Conservation (phyloP, 1,140 invertebrate species). For the Drosophila orosa region DNA sequence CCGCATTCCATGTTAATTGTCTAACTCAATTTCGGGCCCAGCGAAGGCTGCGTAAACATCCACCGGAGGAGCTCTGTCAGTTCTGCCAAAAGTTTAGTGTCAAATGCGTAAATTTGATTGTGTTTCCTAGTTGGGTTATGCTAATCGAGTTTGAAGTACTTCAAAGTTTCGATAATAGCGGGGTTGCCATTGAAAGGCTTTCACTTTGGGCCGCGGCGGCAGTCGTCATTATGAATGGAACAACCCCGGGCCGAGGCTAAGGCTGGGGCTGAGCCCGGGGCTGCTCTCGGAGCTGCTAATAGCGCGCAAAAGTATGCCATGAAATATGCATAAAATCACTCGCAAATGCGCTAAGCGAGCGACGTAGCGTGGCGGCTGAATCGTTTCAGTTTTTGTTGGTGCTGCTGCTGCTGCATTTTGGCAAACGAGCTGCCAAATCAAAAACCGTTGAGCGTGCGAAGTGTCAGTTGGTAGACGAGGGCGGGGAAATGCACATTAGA, state of each 20-base stretch:
- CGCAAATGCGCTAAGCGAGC: conserved; percentile 44
- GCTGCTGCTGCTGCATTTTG: conserved; percentile 42
- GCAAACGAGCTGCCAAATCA: conserved; percentile 77
- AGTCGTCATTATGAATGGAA: conserved; percentile 43
- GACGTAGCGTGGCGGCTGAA: conserved; percentile 43
- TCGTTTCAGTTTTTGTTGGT: conserved; percentile 21
- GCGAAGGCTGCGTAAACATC: conserved; percentile 27
- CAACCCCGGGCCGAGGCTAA: not conserved
- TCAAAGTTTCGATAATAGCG: conserved; percentile 66
- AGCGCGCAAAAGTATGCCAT: conserved; percentile 54
- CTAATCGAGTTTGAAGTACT: conserved; percentile 80
- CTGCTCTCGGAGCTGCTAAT: conserved; percentile 30
- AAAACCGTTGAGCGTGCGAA: conserved; percentile 66
- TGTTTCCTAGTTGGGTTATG: conserved; percentile 76
- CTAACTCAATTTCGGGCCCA: conserved; percentile 69
- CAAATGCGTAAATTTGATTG: conserved; percentile 79
- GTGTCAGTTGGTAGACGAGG: conserved; percentile 46
- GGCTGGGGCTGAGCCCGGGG: not conserved
- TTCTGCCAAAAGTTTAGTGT: conserved; percentile 68
- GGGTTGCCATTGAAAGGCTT: conserved; percentile 43
- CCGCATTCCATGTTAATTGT: conserved; percentile 66
- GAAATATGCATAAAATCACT: conserved; percentile 76
- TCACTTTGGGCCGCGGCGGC: conserved; percentile 10
- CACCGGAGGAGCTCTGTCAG: not conserved
- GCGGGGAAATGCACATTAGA: conserved; percentile 41